phyloP scores from a whole-genome alignment of 1,140 invertebrate species.

The Leptonema lineaticorne region DNA sequence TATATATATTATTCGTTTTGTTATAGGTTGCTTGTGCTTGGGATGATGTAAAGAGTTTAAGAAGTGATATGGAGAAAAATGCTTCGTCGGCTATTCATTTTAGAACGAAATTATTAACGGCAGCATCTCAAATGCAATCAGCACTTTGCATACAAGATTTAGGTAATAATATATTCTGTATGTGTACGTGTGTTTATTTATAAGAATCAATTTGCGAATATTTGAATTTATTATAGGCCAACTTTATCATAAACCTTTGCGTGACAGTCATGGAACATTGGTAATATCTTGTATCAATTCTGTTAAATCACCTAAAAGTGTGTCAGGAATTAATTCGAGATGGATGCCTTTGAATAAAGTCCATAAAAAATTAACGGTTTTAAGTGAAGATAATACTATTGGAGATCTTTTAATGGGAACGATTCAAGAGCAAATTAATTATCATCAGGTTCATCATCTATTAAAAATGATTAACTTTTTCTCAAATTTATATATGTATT shows the following conservation, averaged over 20 bases:
- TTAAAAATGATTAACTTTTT: neutral
- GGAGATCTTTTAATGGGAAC: conserved; percentile 80
- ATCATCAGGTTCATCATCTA: conserved; percentile 72
- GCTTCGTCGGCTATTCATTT: conserved; percentile 88
- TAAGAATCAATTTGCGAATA: neutral
- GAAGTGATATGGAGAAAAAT: conserved; percentile 91
- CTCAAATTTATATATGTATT: neutral
- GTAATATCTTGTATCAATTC: conserved; percentile 85
- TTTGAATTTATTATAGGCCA: conserved; percentile 62
- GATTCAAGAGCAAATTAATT: conserved; percentile 87
- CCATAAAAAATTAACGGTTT: conserved; percentile 55
- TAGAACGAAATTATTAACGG: conserved; percentile 86
- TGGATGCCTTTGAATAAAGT: conserved; percentile 86
- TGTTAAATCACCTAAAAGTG: conserved; percentile 78
- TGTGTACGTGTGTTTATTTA: conserved; percentile 5
- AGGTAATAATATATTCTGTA: conserved; percentile 53
- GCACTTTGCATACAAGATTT: conserved; percentile 88
- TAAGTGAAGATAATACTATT: conserved; percentile 72
- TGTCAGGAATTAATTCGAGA: conserved; percentile 82
- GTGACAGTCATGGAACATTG: conserved; percentile 85
- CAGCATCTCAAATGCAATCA: conserved; percentile 88
- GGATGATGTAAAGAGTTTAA: conserved; percentile 90
- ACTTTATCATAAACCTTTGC: conserved; percentile 86
- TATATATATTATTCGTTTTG: no score
- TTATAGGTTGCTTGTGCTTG: conserved; percentile 83